Percentiles rank a stretch among this genome's conserved stretches.
Evolutionary conservation across 1,140 invertebrate species (phyloP).

Genomic region (Scaptodrosophila lebanonensis): DNA sequence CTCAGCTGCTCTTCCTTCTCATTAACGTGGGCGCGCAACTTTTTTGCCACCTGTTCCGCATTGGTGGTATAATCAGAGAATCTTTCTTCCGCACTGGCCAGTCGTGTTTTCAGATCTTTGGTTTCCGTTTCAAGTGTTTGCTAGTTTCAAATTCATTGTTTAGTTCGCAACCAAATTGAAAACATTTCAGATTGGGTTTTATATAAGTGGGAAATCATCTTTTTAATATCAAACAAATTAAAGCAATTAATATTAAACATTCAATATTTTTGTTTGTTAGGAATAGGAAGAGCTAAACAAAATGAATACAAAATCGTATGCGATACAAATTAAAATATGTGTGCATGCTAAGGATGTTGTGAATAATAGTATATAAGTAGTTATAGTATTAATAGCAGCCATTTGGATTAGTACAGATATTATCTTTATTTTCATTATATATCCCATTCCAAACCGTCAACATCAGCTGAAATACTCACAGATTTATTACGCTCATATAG

Average conservation of each 20-base stretch:
- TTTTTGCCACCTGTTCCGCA: slow-evolving; percentile 58
- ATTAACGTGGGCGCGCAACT: slow-evolving; percentile 46
- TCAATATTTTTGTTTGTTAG: slow-evolving; percentile 36
- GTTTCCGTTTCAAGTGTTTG: slow-evolving; percentile 55
- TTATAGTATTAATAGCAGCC: not conserved
- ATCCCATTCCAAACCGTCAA: slow-evolving; percentile 60
- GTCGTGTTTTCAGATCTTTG: slow-evolving; percentile 61
- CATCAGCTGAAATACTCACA: slow-evolving; percentile 80
- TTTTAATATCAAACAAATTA: slow-evolving; percentile 19
- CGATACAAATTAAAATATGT: slow-evolving; percentile 4
- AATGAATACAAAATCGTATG: slow-evolving; percentile 29
- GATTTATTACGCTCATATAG: slow-evolving; percentile 81
- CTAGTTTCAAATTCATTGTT: slow-evolving; percentile 48
- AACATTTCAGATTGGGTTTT: slow-evolving; percentile 2
- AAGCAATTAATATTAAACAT: slow-evolving; percentile 1
- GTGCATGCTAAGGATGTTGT: not conserved
- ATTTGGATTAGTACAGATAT: not conserved
- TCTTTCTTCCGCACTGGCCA: slow-evolving; percentile 62
- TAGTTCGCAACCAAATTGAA: no score
- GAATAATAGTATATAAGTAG: no score
- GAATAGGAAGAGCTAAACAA: slow-evolving; percentile 26
- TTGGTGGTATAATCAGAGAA: slow-evolving; percentile 71
- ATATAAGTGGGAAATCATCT: not conserved
- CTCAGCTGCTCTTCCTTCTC: slow-evolving; percentile 58
- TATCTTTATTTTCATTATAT: slow-evolving; percentile 21